These are phyloP conservation scores for Chlorops oryzae DNA, from an alignment of 1,140 invertebrate genomes.

Conservation along the genomic window DNA sequence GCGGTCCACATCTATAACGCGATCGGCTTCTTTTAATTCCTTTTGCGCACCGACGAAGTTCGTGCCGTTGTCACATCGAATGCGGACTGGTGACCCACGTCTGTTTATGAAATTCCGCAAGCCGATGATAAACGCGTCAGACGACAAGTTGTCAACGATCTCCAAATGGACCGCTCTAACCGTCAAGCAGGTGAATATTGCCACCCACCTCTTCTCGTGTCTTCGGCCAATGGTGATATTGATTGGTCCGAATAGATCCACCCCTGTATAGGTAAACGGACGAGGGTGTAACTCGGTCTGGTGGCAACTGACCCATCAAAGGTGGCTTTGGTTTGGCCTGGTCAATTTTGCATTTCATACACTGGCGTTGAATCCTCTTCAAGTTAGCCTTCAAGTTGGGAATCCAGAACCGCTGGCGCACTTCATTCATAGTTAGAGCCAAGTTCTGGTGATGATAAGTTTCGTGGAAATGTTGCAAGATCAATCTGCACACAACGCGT, in stretches of 20 bases:
- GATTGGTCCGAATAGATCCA: constrained; percentile 12
- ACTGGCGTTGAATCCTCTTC: background rate
- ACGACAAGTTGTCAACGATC: constrained; percentile 10
- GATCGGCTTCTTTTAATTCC: constrained; percentile 17
- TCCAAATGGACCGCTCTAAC: constrained; percentile 20
- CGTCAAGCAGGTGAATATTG: constrained; percentile 21
- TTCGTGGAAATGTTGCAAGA: too few species aligned
- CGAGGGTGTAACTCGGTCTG: constrained; percentile 1
- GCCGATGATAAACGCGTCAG: constrained; percentile 14
- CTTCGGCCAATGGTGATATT: constrained; percentile 15
- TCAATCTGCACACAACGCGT: too few species aligned
- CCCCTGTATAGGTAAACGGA: constrained; percentile 12
- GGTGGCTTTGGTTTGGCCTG: constrained; percentile 11
- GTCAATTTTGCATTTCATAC: background rate
- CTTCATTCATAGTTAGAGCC: too few species aligned
- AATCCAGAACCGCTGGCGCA: too few species aligned
- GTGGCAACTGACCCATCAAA: constrained; percentile 3
- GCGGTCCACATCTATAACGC: background rate
- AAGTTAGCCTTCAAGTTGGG: too few species aligned
- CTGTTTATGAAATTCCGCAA: constrained; percentile 21
- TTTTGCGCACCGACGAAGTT: constrained; percentile 38
- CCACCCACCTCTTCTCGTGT: constrained; percentile 23
- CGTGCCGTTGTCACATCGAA: constrained; percentile 42
- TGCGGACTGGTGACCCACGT: constrained; percentile 18
- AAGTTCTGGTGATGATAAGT: too few species aligned